These are phyloP conservation scores for Tetropium fuscum DNA, from an alignment of 2,888 invertebrate species.

Conservation along the genomic window DNA sequence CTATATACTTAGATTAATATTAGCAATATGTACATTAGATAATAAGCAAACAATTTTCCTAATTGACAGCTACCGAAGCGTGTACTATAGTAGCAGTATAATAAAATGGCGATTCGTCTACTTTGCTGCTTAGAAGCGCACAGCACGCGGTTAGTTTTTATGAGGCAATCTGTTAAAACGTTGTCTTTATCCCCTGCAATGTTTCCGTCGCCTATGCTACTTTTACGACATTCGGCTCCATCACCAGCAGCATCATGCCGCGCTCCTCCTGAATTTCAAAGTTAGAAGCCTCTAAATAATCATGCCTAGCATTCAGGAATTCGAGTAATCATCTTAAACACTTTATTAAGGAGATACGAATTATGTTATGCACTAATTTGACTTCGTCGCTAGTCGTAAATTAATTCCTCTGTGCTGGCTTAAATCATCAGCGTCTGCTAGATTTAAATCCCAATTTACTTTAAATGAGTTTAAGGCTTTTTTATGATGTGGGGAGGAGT, in stretches of 20 bases:
- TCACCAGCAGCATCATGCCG: slow-evolving; percentile 15
- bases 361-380: slow-evolving; percentile 32
- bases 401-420: slow-evolving; percentile 30
- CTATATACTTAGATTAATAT: too few relatives aligned
- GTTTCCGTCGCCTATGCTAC: slow-evolving; percentile 12
- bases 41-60: too few relatives aligned
- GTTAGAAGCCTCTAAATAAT: slow-evolving; percentile 21
- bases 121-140: slow-evolving; percentile 21
- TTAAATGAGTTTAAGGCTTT: slow-evolving; percentile 25
- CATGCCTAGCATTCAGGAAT: slow-evolving; percentile 28
- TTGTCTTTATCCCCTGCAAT: slow-evolving; percentile 35
- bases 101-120: too few relatives aligned
- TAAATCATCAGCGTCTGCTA: slow-evolving; percentile 32
- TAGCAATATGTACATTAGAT: too few relatives aligned
- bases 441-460: slow-evolving; percentile 36
- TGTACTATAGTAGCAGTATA: too few relatives aligned
- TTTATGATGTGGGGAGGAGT: not conserved
- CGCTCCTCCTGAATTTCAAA: slow-evolving; percentile 17
- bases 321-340: slow-evolving; percentile 35
- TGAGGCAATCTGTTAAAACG: slow-evolving; percentile 43
- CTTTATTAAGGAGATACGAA: slow-evolving; percentile 34
- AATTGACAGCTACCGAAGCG: too few relatives aligned
- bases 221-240: slow-evolving; percentile 17
- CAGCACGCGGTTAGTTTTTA: slow-evolving; percentile 35
- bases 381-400: slow-evolving; percentile 29